These are phyloP conservation scores for Prolemur simus DNA, from an alignment of 2,113 vertebrate species.

Conservation along the genomic window DNA sequence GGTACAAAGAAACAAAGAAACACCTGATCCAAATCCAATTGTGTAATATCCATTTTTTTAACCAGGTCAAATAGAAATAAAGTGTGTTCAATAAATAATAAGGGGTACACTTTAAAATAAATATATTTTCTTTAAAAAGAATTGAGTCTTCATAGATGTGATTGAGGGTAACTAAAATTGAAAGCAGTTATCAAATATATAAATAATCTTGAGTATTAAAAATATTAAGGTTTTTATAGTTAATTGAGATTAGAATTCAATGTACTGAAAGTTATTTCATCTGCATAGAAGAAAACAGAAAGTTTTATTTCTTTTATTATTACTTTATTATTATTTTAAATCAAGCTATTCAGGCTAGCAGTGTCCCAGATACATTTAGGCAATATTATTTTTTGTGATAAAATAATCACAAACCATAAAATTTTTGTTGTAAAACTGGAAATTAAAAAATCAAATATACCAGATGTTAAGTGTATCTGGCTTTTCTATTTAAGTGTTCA, in stretches of 20 bases:
- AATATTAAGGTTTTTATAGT: background rate
- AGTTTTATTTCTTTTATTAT: background rate
- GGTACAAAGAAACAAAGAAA: background rate
- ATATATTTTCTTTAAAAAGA: background rate
- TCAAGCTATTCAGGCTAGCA: background rate
- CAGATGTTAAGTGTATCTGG: background rate
- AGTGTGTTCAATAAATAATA: background rate
- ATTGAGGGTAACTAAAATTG: background rate
- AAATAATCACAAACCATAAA: background rate
- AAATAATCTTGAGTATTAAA: background rate
- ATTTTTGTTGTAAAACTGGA: background rate
- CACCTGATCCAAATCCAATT: background rate
- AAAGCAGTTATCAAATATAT: background rate
- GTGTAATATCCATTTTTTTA: background rate
- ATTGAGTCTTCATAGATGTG: background rate
- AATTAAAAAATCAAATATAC: background rate
- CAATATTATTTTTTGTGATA: background rate
- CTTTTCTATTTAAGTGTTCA: background rate
- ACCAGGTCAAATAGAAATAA: background rate
- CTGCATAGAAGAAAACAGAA: background rate
- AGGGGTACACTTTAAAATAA: background rate
- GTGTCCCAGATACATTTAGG: background rate
- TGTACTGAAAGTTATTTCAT: background rate
- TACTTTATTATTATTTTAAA: background rate
- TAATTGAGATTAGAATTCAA: background rate